phyloP scores from a whole-genome alignment of 2,797 vertebrate species.

The Pseudocheirus occidentalis region DNA sequence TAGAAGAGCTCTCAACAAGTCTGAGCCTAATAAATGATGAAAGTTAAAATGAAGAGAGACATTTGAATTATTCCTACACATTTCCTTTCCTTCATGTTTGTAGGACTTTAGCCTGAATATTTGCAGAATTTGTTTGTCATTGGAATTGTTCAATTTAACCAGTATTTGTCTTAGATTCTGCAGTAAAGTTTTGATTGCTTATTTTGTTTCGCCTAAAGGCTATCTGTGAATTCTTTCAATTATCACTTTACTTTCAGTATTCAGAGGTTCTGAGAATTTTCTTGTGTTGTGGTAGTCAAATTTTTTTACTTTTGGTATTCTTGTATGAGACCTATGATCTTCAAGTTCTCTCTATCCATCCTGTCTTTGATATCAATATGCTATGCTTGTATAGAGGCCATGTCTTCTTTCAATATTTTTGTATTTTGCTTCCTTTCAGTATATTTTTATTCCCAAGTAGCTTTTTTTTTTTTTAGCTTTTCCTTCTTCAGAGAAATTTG shows the following conservation, averaged over 20 bases:
- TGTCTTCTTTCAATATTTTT: background rate
- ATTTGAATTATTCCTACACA: background rate
- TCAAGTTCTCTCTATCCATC: background rate
- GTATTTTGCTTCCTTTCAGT: background rate
- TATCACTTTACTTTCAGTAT: background rate
- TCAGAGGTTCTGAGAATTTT: background rate
- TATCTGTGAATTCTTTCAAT: background rate
- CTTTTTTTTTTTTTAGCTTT: background rate
- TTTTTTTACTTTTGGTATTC: background rate
- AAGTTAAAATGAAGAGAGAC: background rate
- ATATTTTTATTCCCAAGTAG: background rate
- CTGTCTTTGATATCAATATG: background rate
- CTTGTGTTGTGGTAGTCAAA: background rate
- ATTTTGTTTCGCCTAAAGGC: background rate
- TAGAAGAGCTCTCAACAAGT: background rate
- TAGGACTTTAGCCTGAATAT: background rate
- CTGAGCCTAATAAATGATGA: background rate
- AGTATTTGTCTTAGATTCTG: background rate
- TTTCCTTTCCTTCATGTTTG: background rate
- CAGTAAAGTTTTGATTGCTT: background rate
- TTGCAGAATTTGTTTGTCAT: background rate
- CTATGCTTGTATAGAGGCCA: background rate
- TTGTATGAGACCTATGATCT: background rate
- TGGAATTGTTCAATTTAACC: background rate
- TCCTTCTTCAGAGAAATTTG: background rate